Evolutionary conservation across 2,113 vertebrate species (phyloP).

Genomic region (Chionis minor): DNA sequence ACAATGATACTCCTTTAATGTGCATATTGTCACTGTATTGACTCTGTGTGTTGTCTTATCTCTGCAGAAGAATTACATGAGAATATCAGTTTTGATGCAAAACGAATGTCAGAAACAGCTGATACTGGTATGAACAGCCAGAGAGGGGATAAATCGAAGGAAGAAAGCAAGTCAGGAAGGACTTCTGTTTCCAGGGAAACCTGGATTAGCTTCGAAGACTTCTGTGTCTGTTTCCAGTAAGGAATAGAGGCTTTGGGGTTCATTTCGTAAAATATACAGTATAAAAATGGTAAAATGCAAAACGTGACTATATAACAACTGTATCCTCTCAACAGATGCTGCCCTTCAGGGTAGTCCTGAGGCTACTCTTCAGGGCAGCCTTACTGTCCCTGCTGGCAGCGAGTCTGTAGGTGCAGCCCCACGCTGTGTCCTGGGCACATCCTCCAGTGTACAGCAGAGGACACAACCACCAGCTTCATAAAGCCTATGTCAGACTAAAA

Average conservation of each 20-base stretch:
- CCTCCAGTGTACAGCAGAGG: background rate
- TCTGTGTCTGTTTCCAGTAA: constrained; percentile 91
- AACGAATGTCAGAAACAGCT: background rate
- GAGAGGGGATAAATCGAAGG: constrained; percentile 46
- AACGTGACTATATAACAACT: background rate
- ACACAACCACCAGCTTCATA: background rate
- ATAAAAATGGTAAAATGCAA: background rate
- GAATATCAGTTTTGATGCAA: background rate
- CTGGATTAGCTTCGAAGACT: constrained; percentile 90
- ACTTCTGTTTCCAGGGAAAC: constrained; percentile 72
- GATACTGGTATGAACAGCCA: background rate
- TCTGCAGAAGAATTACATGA: constrained; percentile 42
- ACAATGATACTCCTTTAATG: background rate
- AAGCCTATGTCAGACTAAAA: background rate
- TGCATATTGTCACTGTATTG: background rate
- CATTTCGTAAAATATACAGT: background rate
- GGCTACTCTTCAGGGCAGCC: background rate
- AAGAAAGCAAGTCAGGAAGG: constrained; percentile 10
- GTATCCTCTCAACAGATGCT: background rate
- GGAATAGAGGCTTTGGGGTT: background rate
- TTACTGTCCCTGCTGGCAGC: background rate
- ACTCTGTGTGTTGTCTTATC: background rate
- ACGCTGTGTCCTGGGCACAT: background rate
- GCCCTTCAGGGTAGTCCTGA: background rate
- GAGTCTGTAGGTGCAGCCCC: background rate